Conservation (phyloP, 2,113 vertebrate genomes). For the Mungos mungo region DNA sequence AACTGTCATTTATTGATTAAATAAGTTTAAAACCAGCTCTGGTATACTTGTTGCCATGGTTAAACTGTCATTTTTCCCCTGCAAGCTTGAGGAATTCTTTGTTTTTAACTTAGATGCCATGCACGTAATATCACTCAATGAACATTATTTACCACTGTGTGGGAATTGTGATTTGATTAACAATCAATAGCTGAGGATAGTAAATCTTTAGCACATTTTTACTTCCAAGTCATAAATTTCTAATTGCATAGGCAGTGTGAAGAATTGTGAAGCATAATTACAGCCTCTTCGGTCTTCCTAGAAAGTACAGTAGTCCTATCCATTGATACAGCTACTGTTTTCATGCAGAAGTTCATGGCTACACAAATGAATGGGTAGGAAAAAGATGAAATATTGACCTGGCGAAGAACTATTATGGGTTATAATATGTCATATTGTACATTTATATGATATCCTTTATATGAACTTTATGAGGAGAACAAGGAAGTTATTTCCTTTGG, state of each 20-base stretch:
- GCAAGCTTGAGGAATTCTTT: neutral
- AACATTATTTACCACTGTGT: neutral
- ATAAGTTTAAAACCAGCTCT: neutral
- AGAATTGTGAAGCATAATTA: neutral
- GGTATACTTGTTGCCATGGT: neutral
- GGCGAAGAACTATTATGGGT: neutral
- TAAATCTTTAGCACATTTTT: neutral
- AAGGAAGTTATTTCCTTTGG: neutral
- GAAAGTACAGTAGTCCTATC: neutral
- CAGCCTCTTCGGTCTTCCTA: neutral
- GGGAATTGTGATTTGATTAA: neutral
- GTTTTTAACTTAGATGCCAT: neutral
- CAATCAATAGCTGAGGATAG: neutral
- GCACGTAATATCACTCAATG: neutral
- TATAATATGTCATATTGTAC: neutral
- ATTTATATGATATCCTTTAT: neutral
- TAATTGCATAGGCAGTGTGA: neutral
- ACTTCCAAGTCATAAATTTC: neutral
- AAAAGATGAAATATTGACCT: neutral
- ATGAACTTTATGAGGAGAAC: neutral
- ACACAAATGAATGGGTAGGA: neutral
- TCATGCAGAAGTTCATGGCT: neutral
- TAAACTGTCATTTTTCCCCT: neutral
- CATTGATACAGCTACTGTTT: neutral
- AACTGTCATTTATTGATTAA: neutral